Conservation (phyloP, 2,113 vertebrate genomes). For the Thunnus thynnus region DNA sequence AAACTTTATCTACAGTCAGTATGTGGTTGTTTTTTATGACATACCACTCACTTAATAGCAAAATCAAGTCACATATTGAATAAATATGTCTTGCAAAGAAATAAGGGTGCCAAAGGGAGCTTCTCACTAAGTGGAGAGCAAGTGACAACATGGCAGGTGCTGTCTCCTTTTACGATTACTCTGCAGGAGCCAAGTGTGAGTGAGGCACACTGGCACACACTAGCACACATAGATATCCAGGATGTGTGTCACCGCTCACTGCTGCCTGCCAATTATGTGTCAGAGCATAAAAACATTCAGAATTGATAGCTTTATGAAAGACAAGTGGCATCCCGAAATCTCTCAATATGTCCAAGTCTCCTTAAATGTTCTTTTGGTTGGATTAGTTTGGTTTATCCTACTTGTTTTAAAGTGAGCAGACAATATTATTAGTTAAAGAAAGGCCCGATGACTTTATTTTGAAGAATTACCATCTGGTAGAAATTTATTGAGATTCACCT, state of each 20-base stretch:
- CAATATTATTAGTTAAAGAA: not conserved
- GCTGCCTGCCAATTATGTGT: constrained; percentile 21
- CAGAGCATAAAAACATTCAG: not conserved
- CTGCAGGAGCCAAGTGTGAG: constrained; percentile 56
- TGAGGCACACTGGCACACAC: not conserved
- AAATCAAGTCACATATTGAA: constrained; percentile 22
- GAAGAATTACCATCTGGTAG: not conserved
- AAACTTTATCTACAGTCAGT: not conserved
- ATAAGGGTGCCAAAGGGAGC: constrained; percentile 28
- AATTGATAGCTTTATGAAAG: constrained; percentile 6
- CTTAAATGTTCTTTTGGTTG: not conserved
- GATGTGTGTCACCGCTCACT: not conserved
- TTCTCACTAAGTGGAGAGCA: constrained; percentile 53
- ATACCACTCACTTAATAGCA: not conserved
- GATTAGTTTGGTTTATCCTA: not conserved
- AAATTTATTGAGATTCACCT: constrained; percentile 25
- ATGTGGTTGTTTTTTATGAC: not conserved
- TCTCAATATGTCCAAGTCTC: too few relatives aligned
- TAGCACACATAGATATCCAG: constrained; percentile 4
- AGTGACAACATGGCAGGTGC: constrained; percentile 65
- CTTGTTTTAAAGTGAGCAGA: not conserved
- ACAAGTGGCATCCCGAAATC: not conserved
- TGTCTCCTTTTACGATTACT: constrained; percentile 77
- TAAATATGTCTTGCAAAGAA: constrained; percentile 13
- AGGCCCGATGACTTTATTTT: not conserved